phyloP scores from a whole-genome alignment of 2,113 vertebrate genomes.

The Hirundichthys speculiger region DNA sequence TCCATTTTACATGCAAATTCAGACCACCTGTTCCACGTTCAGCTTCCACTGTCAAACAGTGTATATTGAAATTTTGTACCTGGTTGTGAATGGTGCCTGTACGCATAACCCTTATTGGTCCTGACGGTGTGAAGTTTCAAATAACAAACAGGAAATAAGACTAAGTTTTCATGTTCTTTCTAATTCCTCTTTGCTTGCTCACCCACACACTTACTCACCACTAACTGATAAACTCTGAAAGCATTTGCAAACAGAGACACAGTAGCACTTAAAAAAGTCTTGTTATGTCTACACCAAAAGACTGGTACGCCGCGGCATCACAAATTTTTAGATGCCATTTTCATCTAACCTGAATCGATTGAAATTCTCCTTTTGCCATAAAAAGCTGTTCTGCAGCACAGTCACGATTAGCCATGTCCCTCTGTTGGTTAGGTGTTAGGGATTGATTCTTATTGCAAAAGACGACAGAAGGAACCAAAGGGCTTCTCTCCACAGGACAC shows the following conservation, averaged over 20 bases:
- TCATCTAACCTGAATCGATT: no score
- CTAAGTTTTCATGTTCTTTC: slow-evolving; percentile 69
- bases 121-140: slow-evolving; percentile 7
- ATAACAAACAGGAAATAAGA: slow-evolving; percentile 40
- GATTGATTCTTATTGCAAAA: slow-evolving; percentile 29
- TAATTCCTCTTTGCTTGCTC: slow-evolving; percentile 34
- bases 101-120: slow-evolving; percentile 26
- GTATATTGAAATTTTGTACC: neutral
- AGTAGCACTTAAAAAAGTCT: slow-evolving; percentile 1
- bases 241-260: slow-evolving; percentile 5
- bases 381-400: no score
- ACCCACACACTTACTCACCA: slow-evolving; percentile 33
- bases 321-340: slow-evolving; percentile 1
- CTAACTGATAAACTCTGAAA: slow-evolving; percentile 28
- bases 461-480: slow-evolving; percentile 27
- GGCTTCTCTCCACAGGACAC: slow-evolving; percentile 40
- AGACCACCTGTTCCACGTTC: neutral
- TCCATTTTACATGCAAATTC: slow-evolving; percentile 1
- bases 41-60: neutral
- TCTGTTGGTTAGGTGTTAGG: slow-evolving; percentile 20
- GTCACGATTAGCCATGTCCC: slow-evolving; percentile 1
- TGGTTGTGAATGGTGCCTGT: slow-evolving; percentile 42
- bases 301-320: neutral
- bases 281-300: neutral
- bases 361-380: no score